Base-by-base conservation (phyloP, 2,113 vertebrate species). In the Cottus gobio region DNA sequence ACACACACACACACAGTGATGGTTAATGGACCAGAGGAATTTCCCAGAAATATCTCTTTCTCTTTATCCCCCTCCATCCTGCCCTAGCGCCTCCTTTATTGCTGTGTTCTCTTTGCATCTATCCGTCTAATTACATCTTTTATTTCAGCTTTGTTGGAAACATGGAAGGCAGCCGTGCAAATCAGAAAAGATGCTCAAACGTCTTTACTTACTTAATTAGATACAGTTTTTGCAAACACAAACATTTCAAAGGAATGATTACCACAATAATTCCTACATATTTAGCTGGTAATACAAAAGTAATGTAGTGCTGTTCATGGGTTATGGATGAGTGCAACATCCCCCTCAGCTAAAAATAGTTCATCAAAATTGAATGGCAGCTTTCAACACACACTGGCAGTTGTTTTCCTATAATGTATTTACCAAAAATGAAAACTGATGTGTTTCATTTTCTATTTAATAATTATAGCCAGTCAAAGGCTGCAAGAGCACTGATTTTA, bases 11-110 rank as follows among this genome's bases (percentile, higher is more conserved):
- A 37, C 20, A 80, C 71, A 76, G 73, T 58, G 76, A 80, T 58
- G 46, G 7, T 74, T 82, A 85, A 85, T 90, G 77, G 89, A 69
- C 16, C 37, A 46, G 26, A 71, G 60, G 71, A 79, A 69, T 83
- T 85, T 87, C 82, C 77, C 71, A 73, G 62, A 91, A 90, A 78
- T 61, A 58, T 75, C 42, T 46, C 28, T 52, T 10, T 34, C 37
- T 50, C 50, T 20, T n/a, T 28, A 31, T 54, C 28, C 48, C 61
- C n/a, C 24, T 61, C 60, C 16, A 3, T 39, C 28, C 34, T 36
- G 26, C 34, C 56, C 8, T 30, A 1, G 37, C 30, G 13, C 20
- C 12, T 52, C 44, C 18, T 48, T 79, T 75, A 66, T 37, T 15
- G 18, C 24, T 60, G 2, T 26, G 26, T 68, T 68, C 13, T 71